Evolutionary conservation across 1,140 invertebrate genomes (phyloP).

Genomic region (Chelonus insularis): DNA sequence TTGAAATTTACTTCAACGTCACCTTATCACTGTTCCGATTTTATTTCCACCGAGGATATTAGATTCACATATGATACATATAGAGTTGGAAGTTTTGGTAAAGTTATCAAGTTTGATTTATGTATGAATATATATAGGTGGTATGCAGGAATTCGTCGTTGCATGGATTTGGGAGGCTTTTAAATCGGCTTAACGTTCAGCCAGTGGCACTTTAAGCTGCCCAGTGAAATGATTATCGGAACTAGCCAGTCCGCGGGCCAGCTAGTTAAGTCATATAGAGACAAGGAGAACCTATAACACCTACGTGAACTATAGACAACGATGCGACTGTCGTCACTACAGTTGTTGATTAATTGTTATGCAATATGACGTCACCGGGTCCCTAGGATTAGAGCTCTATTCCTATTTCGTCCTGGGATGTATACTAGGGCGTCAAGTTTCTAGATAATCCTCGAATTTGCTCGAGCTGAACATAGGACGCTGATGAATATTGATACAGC

Average conservation of each 20-base stretch:
- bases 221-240: slow-evolving; percentile 62
- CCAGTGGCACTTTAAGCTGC: slow-evolving; percentile 63
- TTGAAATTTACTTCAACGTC: too few relatives aligned
- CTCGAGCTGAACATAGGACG: slow-evolving; percentile 58
- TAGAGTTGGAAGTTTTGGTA: too few relatives aligned
- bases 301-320: neutral
- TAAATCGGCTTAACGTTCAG: slow-evolving; percentile 62
- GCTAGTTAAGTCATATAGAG: slow-evolving; percentile 17
- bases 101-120: slow-evolving; percentile 18
- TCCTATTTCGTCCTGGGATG: slow-evolving; percentile 30
- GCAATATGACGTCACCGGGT: slow-evolving; percentile 58
- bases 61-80: too few relatives aligned
- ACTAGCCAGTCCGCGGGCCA: slow-evolving; percentile 52
- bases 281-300: neutral
- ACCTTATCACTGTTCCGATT: too few relatives aligned
- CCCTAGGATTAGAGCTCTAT: slow-evolving; percentile 20
- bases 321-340: slow-evolving; percentile 36
- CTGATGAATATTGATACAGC: slow-evolving; percentile 61
- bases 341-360: slow-evolving; percentile 62
- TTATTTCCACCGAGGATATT: too few relatives aligned
- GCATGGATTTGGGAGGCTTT: slow-evolving; percentile 60
- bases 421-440: slow-evolving; percentile 48
- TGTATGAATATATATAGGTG: too few relatives aligned
- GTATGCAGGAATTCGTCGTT: slow-evolving; percentile 33
- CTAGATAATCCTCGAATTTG: slow-evolving; percentile 58